phyloP scores from a whole-genome alignment of 2,797 vertebrate species.

The Rhinella marina region DNA sequence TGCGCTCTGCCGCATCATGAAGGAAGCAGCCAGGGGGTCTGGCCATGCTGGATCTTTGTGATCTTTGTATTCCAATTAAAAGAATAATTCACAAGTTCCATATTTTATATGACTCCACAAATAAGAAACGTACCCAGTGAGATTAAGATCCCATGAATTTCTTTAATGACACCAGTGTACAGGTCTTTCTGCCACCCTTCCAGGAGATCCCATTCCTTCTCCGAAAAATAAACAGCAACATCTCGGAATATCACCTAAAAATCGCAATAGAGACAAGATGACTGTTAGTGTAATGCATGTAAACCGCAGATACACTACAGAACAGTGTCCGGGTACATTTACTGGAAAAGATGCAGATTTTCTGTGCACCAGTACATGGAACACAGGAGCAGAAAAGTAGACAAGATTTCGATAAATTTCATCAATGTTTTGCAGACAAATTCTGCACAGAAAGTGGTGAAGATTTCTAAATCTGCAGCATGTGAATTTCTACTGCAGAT shows the following conservation, averaged over 20 bases:
- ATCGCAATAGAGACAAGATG: neutral
- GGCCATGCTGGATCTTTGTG: no score
- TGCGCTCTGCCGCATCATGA: no score
- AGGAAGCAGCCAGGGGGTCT: no score
- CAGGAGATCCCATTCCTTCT: constrained; percentile 59
- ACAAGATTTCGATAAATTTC: no score
- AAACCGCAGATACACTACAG: neutral
- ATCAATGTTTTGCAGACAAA: no score
- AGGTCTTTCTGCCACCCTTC: constrained; percentile 60
- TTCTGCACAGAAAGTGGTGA: no score
- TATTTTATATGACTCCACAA: neutral
- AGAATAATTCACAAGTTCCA: no score
- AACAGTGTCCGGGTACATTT: neutral
- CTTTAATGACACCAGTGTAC: constrained; percentile 59
- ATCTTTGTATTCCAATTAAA: neutral
- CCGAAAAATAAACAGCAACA: constrained; percentile 60
- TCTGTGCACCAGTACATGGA: no score
- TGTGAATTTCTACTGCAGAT: no score
- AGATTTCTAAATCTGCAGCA: no score
- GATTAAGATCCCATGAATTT: constrained; percentile 60
- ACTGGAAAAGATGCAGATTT: neutral
- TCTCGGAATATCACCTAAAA: constrained; percentile 56
- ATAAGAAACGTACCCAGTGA: constrained; percentile 46
- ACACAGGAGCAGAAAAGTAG: no score
- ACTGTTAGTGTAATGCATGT: neutral